Percentiles rank a stretch among this genome's conserved stretches.
Evolutionary conservation across 2,888 invertebrate genomes (phyloP).

Genomic region (Ophion obscuratus): DNA sequence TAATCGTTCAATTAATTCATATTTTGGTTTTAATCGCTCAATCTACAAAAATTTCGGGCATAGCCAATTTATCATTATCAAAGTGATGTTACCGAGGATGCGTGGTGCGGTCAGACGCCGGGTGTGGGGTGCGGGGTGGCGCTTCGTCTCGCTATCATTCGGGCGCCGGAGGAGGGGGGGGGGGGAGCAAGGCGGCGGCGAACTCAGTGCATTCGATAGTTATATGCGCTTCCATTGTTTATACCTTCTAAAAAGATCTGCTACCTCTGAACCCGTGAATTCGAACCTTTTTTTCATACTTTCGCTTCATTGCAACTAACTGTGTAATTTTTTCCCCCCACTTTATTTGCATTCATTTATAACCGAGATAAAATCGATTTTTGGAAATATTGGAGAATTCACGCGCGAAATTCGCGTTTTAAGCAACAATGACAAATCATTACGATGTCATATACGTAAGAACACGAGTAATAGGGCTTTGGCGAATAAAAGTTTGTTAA

Average conservation of each 20-base stretch:
- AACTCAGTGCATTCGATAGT: constrained; percentile 14
- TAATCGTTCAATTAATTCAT: background rate
- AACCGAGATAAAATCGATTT: background rate
- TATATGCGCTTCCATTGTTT: constrained; percentile 18
- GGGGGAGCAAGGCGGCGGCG: background rate
- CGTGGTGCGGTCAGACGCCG: constrained; percentile 14
- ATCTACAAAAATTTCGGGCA: background rate
- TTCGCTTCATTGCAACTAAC: background rate
- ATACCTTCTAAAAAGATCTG: constrained; percentile 19
- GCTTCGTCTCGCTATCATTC: constrained; percentile 21
- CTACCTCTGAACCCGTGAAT: constrained; percentile 2
- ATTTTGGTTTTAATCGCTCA: background rate
- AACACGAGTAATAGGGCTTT: background rate
- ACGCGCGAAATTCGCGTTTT: background rate
- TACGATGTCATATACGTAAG: background rate
- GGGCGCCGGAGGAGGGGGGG: background rate
- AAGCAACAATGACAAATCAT: background rate
- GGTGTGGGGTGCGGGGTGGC: constrained; percentile 25
- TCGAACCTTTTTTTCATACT: constrained; percentile 1
- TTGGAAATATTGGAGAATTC: background rate
- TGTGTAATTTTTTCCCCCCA: background rate
- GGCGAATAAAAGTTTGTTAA: background rate
- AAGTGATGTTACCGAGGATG: background rate
- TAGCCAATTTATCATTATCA: background rate
- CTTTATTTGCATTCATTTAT: background rate